Conservation (phyloP, 2,888 invertebrate genomes). For the Napeogenes inachia region DNA sequence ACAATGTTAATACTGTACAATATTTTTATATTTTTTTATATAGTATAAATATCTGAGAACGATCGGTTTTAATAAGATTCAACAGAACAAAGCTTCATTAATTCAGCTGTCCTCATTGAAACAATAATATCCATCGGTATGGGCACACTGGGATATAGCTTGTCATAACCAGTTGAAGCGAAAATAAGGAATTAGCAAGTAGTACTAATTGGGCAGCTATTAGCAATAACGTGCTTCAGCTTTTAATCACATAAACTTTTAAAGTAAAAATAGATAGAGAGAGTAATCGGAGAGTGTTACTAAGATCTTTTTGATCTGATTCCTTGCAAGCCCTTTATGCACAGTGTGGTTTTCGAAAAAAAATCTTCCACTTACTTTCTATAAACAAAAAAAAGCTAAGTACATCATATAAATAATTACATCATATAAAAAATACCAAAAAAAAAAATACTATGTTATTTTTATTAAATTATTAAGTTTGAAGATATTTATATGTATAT, state of each 20-base stretch:
- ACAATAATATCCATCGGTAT: conserved; percentile 44
- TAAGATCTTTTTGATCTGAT: too few relatives aligned
- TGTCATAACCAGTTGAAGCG: conserved; percentile 50
- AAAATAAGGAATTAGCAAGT: conserved; percentile 25
- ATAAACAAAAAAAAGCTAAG: too few relatives aligned
- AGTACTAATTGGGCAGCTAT: not conserved
- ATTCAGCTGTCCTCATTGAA: conserved; percentile 39
- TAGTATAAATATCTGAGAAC: conserved; percentile 15
- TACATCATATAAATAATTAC: too few relatives aligned
- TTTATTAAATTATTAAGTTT: too few relatives aligned
- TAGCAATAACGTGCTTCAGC: not conserved
- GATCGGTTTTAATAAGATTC: conserved; percentile 21
- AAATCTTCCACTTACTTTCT: too few relatives aligned
- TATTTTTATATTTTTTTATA: conserved; percentile 16
- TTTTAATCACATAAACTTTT: not conserved
- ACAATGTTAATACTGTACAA: conserved; percentile 14
- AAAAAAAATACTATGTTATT: too few relatives aligned
- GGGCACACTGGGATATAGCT: conserved; percentile 48
- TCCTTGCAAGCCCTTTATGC: too few relatives aligned
- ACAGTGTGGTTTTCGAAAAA: too few relatives aligned
- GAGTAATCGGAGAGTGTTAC: too few relatives aligned
- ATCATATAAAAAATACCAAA: too few relatives aligned
- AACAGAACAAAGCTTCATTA: conserved; percentile 40
- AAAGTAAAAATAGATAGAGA: not conserved
- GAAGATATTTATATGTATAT: too few relatives aligned